These are phyloP conservation scores for Leptocoma aspasia DNA, from an alignment of 2,113 vertebrate species.

Conservation along the genomic window DNA sequence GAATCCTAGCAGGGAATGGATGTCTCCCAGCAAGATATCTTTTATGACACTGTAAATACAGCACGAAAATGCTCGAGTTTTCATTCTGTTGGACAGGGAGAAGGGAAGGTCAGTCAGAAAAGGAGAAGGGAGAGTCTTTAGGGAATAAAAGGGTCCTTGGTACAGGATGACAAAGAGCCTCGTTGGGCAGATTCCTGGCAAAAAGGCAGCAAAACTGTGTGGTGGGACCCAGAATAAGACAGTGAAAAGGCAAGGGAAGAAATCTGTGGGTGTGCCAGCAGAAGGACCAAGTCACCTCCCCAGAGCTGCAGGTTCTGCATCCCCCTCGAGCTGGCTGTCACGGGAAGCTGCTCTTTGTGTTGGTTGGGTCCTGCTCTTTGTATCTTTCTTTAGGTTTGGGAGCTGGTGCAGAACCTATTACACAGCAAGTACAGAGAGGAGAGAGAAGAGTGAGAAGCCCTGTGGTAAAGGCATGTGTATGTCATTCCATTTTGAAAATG, in stretches of 20 bases:
- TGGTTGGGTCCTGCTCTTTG: not conserved
- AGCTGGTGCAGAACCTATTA: not conserved
- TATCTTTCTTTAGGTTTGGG: not conserved
- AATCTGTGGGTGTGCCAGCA: not conserved
- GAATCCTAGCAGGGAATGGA: not conserved
- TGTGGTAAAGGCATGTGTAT: not conserved
- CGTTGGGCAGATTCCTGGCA: not conserved
- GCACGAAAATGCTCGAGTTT: not conserved
- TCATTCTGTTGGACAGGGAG: not conserved
- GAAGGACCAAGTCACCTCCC: not conserved
- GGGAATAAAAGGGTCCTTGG: not conserved
- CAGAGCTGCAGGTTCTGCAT: not conserved
- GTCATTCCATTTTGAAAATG: not conserved
- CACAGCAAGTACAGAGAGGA: not conserved
- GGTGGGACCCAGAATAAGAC: not conserved
- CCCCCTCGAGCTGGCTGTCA: accelerated
- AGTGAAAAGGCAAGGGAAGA: not conserved
- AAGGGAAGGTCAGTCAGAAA: not conserved
- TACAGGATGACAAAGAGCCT: not conserved
- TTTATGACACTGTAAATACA: constrained; percentile 2
- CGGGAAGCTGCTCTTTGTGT: accelerated
- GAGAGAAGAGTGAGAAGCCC: not conserved
- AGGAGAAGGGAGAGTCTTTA: not conserved
- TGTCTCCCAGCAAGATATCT: not conserved
- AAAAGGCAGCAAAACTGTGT: not conserved